phyloP scores from a whole-genome alignment of 2,797 vertebrate species.

The Uromys caudimaculatus region DNA sequence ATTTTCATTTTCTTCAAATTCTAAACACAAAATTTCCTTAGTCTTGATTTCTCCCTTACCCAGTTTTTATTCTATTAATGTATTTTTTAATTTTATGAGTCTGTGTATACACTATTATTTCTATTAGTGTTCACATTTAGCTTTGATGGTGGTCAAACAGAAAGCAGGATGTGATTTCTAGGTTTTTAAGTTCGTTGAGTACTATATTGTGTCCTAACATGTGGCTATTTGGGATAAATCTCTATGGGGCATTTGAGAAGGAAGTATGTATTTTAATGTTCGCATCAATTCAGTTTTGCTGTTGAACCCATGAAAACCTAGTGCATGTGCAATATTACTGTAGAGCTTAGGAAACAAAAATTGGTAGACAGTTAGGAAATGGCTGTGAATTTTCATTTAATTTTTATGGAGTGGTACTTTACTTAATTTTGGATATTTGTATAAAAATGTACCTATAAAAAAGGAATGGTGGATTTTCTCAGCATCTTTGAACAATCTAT shows the following conservation, averaged over 20 bases:
- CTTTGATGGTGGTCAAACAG: background rate
- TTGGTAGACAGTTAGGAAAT: background rate
- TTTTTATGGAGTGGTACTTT: background rate
- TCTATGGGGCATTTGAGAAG: background rate
- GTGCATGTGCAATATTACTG: background rate
- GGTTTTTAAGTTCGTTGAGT: background rate
- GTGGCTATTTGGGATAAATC: background rate
- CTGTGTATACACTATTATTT: background rate
- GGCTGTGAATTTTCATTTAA: slow-evolving; percentile 22
- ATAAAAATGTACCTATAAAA: background rate
- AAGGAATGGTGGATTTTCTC: background rate
- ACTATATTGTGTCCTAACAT: background rate
- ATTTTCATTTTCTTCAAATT: background rate
- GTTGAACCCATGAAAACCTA: background rate
- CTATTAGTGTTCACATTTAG: background rate
- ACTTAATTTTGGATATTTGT: background rate
- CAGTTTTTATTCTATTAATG: background rate
- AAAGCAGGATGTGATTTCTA: background rate
- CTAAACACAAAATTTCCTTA: background rate
- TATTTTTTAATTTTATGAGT: background rate
- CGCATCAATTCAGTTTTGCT: background rate
- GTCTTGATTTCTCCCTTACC: background rate
- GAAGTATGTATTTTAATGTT: too few relatives aligned
- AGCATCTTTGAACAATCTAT: slow-evolving; percentile 6
- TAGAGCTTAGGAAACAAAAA: background rate